Base-by-base conservation (phyloP, 2,888 invertebrate species). In the Cremastinae sp. region DNA sequence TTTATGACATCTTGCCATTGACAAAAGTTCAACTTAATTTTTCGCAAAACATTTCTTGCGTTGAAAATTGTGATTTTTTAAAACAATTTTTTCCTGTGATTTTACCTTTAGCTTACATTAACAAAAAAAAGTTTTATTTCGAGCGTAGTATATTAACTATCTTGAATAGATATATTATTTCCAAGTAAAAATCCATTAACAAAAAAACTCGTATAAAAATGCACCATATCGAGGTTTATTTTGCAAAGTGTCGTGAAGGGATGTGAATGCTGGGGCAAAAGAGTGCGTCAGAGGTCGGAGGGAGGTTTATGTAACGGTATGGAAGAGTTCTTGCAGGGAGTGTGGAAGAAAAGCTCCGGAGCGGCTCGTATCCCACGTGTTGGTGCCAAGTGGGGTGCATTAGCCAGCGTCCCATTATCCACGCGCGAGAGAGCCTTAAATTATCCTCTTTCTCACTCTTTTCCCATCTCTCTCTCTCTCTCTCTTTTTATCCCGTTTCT, bases 391-490 rank as follows among this genome's bases (percentile, higher is more conserved):
- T 86, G 79, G 79, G 86, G 87, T 88, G 88, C 88, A 89, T 89
- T 89, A 89, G 88, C 86, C 85, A 84, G 86, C 84, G 85, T 85
- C 83, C 89, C 88, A 89, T 89, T 89, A 89, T 87, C 88, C 85
- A 89, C 87, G 89, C 87, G 86, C 86, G 88, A 86, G 85, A 88
- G 87, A 86, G 84, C 84, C 87, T 84, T 88, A 89, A 89, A 89
- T 89, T 88, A 89, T 88, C 87, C 78, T 80, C 82, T 83, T 81
- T 62, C 73, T 66, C 78, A 81, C 82, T 61, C 70, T 70, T 69
- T 51, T 56, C 58, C 53, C 69, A 59, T 38, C 38, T 36, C 34
- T 18, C 54, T 54, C 7, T 12, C 16, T 45, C 51, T 49, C 70
- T 70, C 72, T 64, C 66, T 61, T 41, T 58, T 45, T 64, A 68